Base-by-base conservation (phyloP, 2,797 vertebrate species). In the Onychomys torridus region DNA sequence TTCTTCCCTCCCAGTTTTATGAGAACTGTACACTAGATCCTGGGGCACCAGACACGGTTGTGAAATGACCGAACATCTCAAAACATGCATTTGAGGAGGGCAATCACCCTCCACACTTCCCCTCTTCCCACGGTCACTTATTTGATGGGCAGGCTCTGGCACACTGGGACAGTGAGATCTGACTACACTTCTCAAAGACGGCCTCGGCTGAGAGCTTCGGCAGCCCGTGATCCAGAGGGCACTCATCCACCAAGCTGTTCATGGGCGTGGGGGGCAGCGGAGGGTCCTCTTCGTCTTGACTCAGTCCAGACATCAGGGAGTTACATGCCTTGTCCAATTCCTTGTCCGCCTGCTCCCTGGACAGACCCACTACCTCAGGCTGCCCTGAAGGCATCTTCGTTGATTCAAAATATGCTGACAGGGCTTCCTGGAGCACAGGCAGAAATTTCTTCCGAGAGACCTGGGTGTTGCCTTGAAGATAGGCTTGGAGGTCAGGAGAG, bases 211-310 rank as follows among this genome's bases (percentile, higher is more conserved):
- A 99, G 93, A 99, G 98, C 17, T 97, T 98, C 0, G 99, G 99
- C 91, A 99, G 98, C 0, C 99, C 99, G n/a, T 97, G 98, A 0
- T 99, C 99, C 79, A 99, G 98, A 0, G 99, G 99, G 89, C 99
- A 99, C 43, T 99, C 99, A 4, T 99, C 99, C 92, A 99, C 99
- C 97, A 99, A 98, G 97, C 99, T 99, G 99, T 99, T 99, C 99
- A 99, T 99, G 0, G 99, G 99, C 0, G 99, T 99, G 0, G 99
- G 99, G 0, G 99, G 99, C 0, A 99, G 98, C 1, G 61, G 96
- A 7, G 97, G 97, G 67, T 99, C 99, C 3, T 99, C 99, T 6
- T 99, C 98, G 37, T 94, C 98, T 55, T 97, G 97, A 65, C 95
- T 97, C 90, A 97, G 78, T 92, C 93, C 96, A 21, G 97, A 25